These are phyloP conservation scores for Magallana nippona DNA, from an alignment of 2,888 invertebrate genomes.

Conservation along the genomic window DNA sequence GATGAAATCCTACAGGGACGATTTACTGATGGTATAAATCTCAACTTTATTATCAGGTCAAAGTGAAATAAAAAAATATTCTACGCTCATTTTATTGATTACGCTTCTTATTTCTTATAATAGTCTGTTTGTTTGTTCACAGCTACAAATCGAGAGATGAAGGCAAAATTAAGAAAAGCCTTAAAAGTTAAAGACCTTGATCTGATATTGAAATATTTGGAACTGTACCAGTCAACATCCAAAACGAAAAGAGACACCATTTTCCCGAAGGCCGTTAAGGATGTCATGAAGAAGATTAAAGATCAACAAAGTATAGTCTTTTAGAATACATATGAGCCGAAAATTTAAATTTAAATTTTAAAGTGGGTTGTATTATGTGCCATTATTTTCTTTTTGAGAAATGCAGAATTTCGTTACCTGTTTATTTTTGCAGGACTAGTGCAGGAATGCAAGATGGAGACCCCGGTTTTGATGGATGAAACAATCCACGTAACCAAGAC, in stretches of 20 bases:
- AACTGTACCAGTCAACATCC: slow-evolving; percentile 40
- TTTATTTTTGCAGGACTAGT: slow-evolving; percentile 38
- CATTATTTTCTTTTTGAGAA: no score
- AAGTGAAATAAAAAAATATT: no score
- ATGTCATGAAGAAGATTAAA: slow-evolving; percentile 39
- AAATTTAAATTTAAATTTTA: neutral
- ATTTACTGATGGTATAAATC: slow-evolving; percentile 36
- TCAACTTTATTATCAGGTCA: neutral
- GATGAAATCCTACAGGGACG: slow-evolving; percentile 37
- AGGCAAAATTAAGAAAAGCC: slow-evolving; percentile 33
- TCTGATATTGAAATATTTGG: slow-evolving; percentile 37
- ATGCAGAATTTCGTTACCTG: neutral
- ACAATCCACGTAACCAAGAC: slow-evolving; percentile 35
- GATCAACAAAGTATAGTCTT: slow-evolving; percentile 30
- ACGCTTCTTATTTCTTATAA: no score
- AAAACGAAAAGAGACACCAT: neutral
- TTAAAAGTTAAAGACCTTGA: slow-evolving; percentile 41
- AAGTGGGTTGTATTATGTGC: no score
- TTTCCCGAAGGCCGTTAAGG: slow-evolving; percentile 34
- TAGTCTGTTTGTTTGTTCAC: neutral
- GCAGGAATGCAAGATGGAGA: slow-evolving; percentile 42
- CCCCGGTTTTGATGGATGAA: slow-evolving; percentile 45
- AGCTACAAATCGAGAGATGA: slow-evolving; percentile 40
- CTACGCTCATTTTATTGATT: no score
- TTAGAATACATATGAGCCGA: neutral